Evolutionary conservation across 2,888 invertebrate species (phyloP), one percentile per base, ranked within the genome.

Genomic region (Aleiodes testaceus): DNA sequence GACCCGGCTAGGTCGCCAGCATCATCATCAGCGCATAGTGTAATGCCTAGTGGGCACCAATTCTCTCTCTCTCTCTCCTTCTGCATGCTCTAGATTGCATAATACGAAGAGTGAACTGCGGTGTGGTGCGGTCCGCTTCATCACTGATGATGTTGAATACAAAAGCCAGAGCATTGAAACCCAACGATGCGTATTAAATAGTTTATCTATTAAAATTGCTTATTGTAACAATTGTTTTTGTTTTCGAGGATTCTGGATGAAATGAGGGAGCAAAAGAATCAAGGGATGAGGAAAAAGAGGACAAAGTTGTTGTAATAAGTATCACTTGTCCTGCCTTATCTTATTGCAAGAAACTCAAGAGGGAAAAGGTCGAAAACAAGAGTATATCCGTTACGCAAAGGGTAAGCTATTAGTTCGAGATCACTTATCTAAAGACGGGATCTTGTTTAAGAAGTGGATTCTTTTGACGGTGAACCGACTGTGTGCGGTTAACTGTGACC

Each of bases 371-470:
- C 66, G 26, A 66, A 66, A 71, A 71, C 42, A 30, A 71, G 70
- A 71, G 70, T 66, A 63, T 45, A 66, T 71, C 52, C 63, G 59
- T 71, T 71, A 71, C 66, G 70, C 66, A 71, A 71, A 71, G 61
- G 66, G 66, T 66, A 45, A 71, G 66, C 61, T 71, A 71, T 71
- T 71, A 71, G 70, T 71, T 66, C 18, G 66, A 71, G 66, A 71
- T 66, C 66, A 66, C 61, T 71, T 71, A 66, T 70, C 64, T 70
- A 9, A 53, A 59, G 61, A 53, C 22, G 61, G 50, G 45, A 71
- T 50, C 70, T 66, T 49, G 61, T 63, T 52, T n/a, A 63, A 66
- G 63, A 71, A 71, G 66, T 71, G 44, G 49, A 50, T 42, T 66
- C 70, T 66, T 71, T 71, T 71, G 70, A 71, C 66, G 70, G 50